These are phyloP conservation scores for Thumatha senex DNA, from an alignment of 2,888 invertebrate genomes.

Conservation along the genomic window DNA sequence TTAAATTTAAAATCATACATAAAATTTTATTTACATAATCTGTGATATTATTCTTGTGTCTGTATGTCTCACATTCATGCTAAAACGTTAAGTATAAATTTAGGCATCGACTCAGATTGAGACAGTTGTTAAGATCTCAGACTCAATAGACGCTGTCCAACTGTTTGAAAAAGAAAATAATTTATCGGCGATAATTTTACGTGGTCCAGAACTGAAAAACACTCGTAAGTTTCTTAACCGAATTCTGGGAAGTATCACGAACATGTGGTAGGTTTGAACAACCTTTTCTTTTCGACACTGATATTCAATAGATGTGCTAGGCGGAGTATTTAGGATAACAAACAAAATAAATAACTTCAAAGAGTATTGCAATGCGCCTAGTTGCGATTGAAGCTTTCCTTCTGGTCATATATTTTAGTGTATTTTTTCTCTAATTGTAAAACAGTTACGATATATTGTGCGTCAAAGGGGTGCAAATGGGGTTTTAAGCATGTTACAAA, in stretches of 20 bases:
- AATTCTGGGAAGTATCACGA: conserved; percentile 29
- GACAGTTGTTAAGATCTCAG: background rate
- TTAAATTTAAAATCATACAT: too few species aligned
- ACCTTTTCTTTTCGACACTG: conserved; percentile 49
- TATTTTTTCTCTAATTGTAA: conserved; percentile 28
- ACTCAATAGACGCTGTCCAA: conserved; percentile 4
- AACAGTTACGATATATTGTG: too few species aligned
- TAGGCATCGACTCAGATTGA: background rate
- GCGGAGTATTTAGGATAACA: conserved; percentile 62
- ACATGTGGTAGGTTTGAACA: conserved; percentile 51
- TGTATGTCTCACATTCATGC: too few species aligned
- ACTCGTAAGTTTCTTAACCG: conserved; percentile 24
- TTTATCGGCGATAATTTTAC: conserved; percentile 25
- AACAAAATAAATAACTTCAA: conserved; percentile 65
- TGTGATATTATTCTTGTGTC: too few species aligned
- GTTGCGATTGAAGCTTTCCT: conserved; percentile 66
- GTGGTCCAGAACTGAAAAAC: conserved; percentile 31
- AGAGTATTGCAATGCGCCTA: conserved; percentile 51
- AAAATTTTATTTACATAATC: too few species aligned
- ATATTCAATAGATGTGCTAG: conserved; percentile 46
- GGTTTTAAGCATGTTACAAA: too few species aligned
- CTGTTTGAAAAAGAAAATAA: conserved; percentile 20
- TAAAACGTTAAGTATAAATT: background rate
- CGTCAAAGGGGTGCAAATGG: too few species aligned
- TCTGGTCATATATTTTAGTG: conserved; percentile 43